Base-by-base conservation (phyloP, 2,113 vertebrate genomes). In the Calonectris borealis region DNA sequence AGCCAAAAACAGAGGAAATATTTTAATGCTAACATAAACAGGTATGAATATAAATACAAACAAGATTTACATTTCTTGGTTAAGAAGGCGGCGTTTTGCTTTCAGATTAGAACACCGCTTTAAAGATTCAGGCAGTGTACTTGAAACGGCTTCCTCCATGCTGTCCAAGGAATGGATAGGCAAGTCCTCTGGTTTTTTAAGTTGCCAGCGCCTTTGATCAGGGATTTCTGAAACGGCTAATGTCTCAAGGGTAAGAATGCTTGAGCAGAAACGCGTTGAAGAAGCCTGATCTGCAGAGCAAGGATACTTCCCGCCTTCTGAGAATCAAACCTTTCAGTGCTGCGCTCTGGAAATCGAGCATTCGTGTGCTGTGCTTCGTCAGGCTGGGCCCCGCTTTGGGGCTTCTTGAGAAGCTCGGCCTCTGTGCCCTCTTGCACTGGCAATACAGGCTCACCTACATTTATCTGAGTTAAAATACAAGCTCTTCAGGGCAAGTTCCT, bases 401-500 rank as follows among this genome's bases (percentile, higher is more conserved):
- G 75, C 49, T 81, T 66, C 92, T 79, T 44, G 51, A 75, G 87
- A 40, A 90, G 75, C 42, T 70, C 0, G 0, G n/a, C 73, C 89
- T 90, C 51, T 64, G 60, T 93, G 95, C 87, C 93, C 85, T 96
- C 87, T 91, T 97, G 87, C 84, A 90, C 93, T 94, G 82, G 93
- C 89, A 96, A 13, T 97, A 94, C 91, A 96, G 89, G 95, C 93
- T 97, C 68, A 87, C 75, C 93, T 89, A 62, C 94, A 93, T 97
- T 90, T 97, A 95, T 96, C 94, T 93, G 75, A 95, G 84, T 95
- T 95, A 93, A 96, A 97, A 97, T 96, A 94, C 66, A 95, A 91
- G 78, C 95, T 97, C 96, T 97, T 96, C 94, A 94, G 96, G 95
- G 96, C 94, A 97, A 81, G 89, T 83, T 20, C 91, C 42, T n/a